Conservation (phyloP, 1,140 invertebrate genomes). For the Himalopsyche phryganea region DNA sequence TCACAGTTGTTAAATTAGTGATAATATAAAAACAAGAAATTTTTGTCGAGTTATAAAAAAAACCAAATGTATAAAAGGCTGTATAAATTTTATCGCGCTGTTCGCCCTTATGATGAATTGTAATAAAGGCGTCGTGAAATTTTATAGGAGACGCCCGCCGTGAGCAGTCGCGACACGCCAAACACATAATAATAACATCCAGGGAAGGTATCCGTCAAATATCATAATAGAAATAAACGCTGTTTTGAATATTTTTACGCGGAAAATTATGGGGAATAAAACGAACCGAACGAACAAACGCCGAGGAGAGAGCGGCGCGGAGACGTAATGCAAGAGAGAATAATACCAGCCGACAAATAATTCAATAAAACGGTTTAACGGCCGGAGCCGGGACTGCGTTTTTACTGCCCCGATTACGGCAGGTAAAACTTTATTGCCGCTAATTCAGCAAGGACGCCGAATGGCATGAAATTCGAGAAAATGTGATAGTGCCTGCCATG, state of each 20-base stretch:
- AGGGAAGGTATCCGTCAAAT: neutral
- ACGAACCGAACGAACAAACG: neutral
- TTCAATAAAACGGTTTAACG: conserved; percentile 25
- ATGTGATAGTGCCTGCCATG: neutral
- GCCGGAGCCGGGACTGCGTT: conserved; percentile 5
- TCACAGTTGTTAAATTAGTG: too few relatives aligned
- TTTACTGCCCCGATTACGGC: conserved; percentile 25
- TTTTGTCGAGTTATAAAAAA: too few relatives aligned
- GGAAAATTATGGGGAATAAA: neutral
- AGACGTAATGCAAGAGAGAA: neutral
- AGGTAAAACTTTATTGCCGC: conserved; percentile 27
- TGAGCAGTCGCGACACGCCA: neutral
- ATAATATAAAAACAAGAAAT: too few relatives aligned
- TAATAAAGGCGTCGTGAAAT: too few relatives aligned
- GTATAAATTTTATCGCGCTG: too few relatives aligned
- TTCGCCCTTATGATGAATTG: too few relatives aligned
- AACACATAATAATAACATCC: neutral
- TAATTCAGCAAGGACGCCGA: conserved; percentile 10
- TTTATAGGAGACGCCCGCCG: too few relatives aligned
- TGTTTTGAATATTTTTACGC: conserved; percentile 1
- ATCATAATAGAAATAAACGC: neutral
- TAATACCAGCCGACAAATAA: conserved; percentile 21
- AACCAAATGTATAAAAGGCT: too few relatives aligned
- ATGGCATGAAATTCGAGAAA: conserved; percentile 4
- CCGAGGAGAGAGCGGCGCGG: too few relatives aligned